Percentiles rank a stretch among this genome's conserved stretches.
phyloP scores from a whole-genome alignment of 2,797 vertebrate genomes.

The Chelidonichthys spinosus region DNA sequence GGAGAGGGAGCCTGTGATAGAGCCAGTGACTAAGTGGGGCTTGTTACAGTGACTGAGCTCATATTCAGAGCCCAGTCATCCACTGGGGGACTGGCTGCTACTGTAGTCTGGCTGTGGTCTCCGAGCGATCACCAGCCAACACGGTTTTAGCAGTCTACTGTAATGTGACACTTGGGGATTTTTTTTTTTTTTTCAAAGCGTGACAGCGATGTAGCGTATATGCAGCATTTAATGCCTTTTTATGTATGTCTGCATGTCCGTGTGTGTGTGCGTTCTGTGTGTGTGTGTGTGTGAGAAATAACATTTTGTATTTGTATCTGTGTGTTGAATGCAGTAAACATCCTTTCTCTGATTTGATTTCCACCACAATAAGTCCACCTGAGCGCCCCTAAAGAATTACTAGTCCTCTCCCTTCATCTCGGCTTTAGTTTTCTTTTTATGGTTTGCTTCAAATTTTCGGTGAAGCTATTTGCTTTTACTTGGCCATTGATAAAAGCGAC shows the following conservation, averaged over 20 bases:
- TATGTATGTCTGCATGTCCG: slow-evolving; percentile 32
- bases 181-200: slow-evolving; percentile 46
- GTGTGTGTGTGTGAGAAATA: slow-evolving; percentile 17
- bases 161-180: slow-evolving; percentile 70
- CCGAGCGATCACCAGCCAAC: slow-evolving; percentile 71
- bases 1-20: slow-evolving; percentile 55
- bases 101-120: slow-evolving; percentile 76
- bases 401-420: slow-evolving; percentile 63
- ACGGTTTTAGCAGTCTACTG: slow-evolving; percentile 69
- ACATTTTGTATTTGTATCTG: neutral
- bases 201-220: slow-evolving; percentile 51
- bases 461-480: slow-evolving; percentile 80
- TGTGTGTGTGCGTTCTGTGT: slow-evolving; percentile 18
- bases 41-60: slow-evolving; percentile 77
- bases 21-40: slow-evolving; percentile 73
- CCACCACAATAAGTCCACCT: slow-evolving; percentile 55
- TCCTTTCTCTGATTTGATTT: slow-evolving; percentile 63
- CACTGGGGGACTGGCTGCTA: slow-evolving; percentile 75
- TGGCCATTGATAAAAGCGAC: slow-evolving; percentile 82
- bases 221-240: slow-evolving; percentile 53
- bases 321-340: slow-evolving; percentile 35
- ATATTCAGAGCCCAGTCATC: slow-evolving; percentile 76
- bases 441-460: slow-evolving; percentile 71
- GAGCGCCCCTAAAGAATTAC: slow-evolving; percentile 64
- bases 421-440: slow-evolving; percentile 69